Evolutionary conservation across 92 coral and sea anemone genomes (phyloP).

Genomic region (Palythoa heliodiscus): DNA sequence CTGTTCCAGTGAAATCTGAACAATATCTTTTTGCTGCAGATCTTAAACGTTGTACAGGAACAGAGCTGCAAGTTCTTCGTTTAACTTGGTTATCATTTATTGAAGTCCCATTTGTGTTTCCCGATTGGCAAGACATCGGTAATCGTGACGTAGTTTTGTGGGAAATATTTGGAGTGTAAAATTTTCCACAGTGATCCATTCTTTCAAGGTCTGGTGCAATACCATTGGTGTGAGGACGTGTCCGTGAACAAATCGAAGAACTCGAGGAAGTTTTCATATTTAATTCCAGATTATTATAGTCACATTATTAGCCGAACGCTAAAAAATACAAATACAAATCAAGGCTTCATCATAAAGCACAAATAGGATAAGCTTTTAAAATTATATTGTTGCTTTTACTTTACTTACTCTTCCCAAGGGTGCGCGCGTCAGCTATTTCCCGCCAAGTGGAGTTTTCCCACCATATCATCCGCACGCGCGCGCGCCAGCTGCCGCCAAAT

Average conservation of each 20-base stretch:
- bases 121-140: slow-evolving; percentile 4
- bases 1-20: slow-evolving; percentile 3
- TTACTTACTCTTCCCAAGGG: neutral
- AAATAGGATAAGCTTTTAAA: neutral
- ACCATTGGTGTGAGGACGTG: slow-evolving; percentile 1
- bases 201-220: neutral
- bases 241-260: neutral
- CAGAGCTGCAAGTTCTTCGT: slow-evolving; percentile 25
- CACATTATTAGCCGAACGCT: neutral
- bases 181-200: slow-evolving; percentile 9
- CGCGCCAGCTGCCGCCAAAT: slow-evolving; percentile 18
- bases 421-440: slow-evolving; percentile 21
- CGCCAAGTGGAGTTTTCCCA: slow-evolving; percentile 51
- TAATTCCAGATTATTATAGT: neutral
- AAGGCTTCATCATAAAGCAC: neutral
- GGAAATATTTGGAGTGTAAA: slow-evolving; percentile 19
- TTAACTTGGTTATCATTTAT: neutral
- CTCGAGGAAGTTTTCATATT: neutral
- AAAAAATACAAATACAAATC: neutral
- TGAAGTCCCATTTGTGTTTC: slow-evolving; percentile 1
- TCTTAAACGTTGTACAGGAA: slow-evolving; percentile 2
- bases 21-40: slow-evolving; percentile 18
- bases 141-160: slow-evolving; percentile 1
- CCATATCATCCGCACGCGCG: neutral
- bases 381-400: neutral